A percentile compares a stretch with the other conserved stretches of the same genome.
Conservation (phyloP, 2,888 invertebrate species). For the Napeogenes inachia region DNA sequence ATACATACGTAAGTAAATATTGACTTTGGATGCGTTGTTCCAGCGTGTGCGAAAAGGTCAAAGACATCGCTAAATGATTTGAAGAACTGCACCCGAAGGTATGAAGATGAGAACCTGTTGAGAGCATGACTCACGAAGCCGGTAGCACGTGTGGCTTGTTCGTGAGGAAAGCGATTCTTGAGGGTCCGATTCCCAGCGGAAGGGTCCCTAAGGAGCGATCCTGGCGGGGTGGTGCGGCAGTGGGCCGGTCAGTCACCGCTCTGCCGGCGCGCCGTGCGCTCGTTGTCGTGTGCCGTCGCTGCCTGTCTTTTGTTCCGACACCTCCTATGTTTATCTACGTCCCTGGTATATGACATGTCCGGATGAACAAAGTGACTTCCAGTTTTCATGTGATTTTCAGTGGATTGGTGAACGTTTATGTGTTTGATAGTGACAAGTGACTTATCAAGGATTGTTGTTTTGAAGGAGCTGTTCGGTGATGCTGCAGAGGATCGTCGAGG, state of each 20-base stretch:
- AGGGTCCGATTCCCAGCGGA: slow-evolving; percentile 65
- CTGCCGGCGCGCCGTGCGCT: slow-evolving; percentile 68
- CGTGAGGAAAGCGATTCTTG: slow-evolving; percentile 42
- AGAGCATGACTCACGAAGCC: slow-evolving; percentile 37
- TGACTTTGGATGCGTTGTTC: slow-evolving; percentile 28
- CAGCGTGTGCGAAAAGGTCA: slow-evolving; percentile 26
- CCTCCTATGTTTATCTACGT: slow-evolving; percentile 59
- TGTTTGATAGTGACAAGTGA: slow-evolving; percentile 63
- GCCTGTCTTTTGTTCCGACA: slow-evolving; percentile 44
- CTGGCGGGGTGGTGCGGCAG: slow-evolving; percentile 70
- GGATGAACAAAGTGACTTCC: slow-evolving; percentile 57
- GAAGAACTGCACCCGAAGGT: slow-evolving; percentile 20
- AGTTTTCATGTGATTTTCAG: slow-evolving; percentile 45
- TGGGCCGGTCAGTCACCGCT: slow-evolving; percentile 77
- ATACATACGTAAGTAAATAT: slow-evolving; percentile 29
- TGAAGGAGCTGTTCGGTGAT: slow-evolving; percentile 55
- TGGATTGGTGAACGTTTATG: slow-evolving; percentile 68
- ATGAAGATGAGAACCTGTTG: slow-evolving; percentile 42
- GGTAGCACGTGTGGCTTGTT: slow-evolving; percentile 45
- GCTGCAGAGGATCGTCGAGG: slow-evolving; percentile 39
- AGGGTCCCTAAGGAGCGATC: slow-evolving; percentile 70
- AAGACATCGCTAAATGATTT: slow-evolving; percentile 27
- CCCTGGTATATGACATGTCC: slow-evolving; percentile 51
- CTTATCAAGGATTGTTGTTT: slow-evolving; percentile 56
- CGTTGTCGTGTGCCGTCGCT: slow-evolving; percentile 46